Evolutionary conservation across 2,797 vertebrate genomes (phyloP), one percentile per base, ranked within the genome.

Genomic region (Muraenolepis orangiensis): DNA sequence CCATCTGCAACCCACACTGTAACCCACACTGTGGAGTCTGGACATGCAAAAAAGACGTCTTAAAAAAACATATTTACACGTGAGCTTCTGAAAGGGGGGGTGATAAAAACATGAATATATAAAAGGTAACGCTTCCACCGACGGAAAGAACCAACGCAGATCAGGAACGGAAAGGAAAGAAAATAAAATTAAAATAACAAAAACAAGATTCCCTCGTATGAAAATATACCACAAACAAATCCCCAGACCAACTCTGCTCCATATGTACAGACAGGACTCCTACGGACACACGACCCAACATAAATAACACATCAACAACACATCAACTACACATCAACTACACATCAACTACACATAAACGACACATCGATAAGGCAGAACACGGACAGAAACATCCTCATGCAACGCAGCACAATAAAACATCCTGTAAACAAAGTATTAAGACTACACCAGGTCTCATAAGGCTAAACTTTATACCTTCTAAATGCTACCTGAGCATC

Each of bases 341-440:
- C 75, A 91, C 82, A 84, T 77, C 88, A 92, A 93, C n/a, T n/a
- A n/a, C 72, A 82, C 76, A 72, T 28, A 77, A 82, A 87, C 18
- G n/a, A 81, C 75, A 91, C 82, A 84, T 77, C 88, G 91, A 93
- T 93, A 93, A 93, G 91, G 91, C 91, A 78, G 87, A 91, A 92
- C 82, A 92, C 85, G 87, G 85, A 90, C 88, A 80, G 84, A 81
- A n/a, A 90, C 85, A 89, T 88, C 83, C 80, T 88, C 87, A 84
- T 84, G 91, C 87, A 85, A 94, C 93, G 92, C 92, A 91, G 85
- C 91, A n/a, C 84, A 76, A 90, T 83, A 89, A n/a, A 88, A 91
- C 90, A 84, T 89, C 86, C 87, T 91, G 93, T 94, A 94, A 93
- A 94, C 92, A 92, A 91, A 87, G 80, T 85, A 78, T 89, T 91